Evolutionary conservation across 2,113 vertebrate species (phyloP).

Genomic region (Mastomys coucha): DNA sequence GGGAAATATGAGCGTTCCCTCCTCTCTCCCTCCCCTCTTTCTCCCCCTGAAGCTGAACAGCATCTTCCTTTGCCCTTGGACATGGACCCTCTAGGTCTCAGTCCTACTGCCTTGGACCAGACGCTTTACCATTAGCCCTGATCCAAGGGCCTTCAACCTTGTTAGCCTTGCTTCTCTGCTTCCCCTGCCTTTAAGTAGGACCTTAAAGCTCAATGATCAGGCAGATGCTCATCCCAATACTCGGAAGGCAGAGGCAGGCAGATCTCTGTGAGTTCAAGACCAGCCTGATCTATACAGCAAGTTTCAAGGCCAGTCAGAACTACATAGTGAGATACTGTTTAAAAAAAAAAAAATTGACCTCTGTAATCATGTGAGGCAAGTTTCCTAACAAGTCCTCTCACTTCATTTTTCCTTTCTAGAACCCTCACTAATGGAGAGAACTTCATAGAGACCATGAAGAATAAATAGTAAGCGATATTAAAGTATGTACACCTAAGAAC

Average conservation of each 20-base stretch:
- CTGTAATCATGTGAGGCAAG: no score
- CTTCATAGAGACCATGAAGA: neutral
- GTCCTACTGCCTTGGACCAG: neutral
- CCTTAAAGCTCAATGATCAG: neutral
- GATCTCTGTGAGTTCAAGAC: neutral
- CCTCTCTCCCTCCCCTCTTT: neutral
- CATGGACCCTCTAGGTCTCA: neutral
- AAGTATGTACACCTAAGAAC: neutral
- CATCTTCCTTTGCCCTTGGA: neutral
- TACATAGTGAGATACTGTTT: neutral
- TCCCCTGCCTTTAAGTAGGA: neutral
- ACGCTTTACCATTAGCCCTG: neutral
- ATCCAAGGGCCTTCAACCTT: neutral
- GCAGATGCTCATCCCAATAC: neutral
- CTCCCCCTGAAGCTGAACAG: neutral
- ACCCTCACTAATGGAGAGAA: neutral
- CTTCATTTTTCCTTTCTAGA: neutral
- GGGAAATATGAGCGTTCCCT: neutral
- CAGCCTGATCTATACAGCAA: neutral
- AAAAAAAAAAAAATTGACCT: neutral
- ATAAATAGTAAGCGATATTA: neutral
- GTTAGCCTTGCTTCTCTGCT: no score
- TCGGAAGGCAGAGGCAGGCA: neutral
- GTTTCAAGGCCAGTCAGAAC: neutral
- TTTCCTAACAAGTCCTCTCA: neutral